phyloP scores from a whole-genome alignment of 2,888 invertebrate genomes.

The Clistopyga incitator region DNA sequence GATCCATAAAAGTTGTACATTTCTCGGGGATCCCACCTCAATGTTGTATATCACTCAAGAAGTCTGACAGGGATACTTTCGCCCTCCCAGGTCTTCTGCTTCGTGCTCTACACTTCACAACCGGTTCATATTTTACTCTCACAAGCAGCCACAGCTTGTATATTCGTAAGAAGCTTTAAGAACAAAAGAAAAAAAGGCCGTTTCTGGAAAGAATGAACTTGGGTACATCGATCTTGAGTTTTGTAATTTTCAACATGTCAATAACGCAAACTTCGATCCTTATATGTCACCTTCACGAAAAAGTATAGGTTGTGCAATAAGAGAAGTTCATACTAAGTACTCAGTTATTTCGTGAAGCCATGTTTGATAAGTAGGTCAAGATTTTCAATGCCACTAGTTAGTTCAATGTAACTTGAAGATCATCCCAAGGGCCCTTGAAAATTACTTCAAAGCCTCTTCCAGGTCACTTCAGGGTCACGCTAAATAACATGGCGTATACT shows the following conservation, averaged over 20 bases:
- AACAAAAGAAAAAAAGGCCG: background rate
- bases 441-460: too few relatives aligned
- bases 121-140: slow-evolving; percentile 58
- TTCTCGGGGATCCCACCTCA: slow-evolving; percentile 70
- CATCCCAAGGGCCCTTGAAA: too few relatives aligned
- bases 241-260: background rate
- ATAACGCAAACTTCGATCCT: background rate
- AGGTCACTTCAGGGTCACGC: too few relatives aligned
- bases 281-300: background rate
- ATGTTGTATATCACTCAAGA: slow-evolving; percentile 72
- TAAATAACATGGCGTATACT: too few relatives aligned
- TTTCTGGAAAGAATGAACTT: background rate
- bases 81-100: slow-evolving; percentile 11
- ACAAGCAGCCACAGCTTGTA: slow-evolving; percentile 5
- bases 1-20: slow-evolving; percentile 76
- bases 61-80: slow-evolving; percentile 65
- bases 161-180: slow-evolving; percentile 1
- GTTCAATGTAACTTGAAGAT: too few relatives aligned
- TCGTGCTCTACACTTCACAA: slow-evolving; percentile 43
- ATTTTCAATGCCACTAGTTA: background rate
- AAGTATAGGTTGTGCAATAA: background rate
- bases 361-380: background rate
- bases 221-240: background rate
- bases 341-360: background rate
- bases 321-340: background rate